Evolutionary conservation across 2,797 vertebrate species (phyloP).

Genomic region (Uromys caudimaculatus): DNA sequence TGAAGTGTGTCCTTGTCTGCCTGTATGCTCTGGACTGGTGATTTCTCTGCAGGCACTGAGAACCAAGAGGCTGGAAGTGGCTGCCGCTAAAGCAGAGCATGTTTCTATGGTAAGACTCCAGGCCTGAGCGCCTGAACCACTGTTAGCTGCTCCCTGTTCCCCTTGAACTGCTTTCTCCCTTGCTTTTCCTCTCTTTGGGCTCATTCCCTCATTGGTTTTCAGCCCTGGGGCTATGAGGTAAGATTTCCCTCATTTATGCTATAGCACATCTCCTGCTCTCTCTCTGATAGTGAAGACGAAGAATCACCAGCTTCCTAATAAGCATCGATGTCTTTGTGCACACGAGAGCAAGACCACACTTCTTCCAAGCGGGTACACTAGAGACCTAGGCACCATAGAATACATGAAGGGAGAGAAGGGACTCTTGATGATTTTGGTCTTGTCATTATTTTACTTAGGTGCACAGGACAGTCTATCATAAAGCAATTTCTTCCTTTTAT

Average conservation of each 20-base stretch:
- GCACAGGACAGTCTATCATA: neutral
- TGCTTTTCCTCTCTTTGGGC: neutral
- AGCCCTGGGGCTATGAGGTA: neutral
- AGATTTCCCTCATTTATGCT: neutral
- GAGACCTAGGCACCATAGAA: neutral
- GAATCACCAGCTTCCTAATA: neutral
- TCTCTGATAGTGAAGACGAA: neutral
- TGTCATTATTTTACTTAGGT: slow-evolving; percentile 20
- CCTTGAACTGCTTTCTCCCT: neutral
- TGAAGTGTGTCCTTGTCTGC: neutral
- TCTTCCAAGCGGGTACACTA: neutral
- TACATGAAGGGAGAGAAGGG: neutral
- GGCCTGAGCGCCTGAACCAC: neutral
- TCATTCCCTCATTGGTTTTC: neutral
- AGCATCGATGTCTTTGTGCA: neutral
- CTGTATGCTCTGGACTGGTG: neutral
- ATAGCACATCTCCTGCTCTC: neutral
- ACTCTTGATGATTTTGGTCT: neutral
- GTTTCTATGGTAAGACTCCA: neutral
- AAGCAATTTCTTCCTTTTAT: neutral
- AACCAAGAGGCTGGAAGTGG: neutral
- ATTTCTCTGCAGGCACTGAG: neutral
- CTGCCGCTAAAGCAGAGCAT: neutral
- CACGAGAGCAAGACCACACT: neutral
- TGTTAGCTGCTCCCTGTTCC: neutral